Evolutionary conservation across 2,113 vertebrate species (phyloP).

Genomic region (Callionymus lyra): DNA sequence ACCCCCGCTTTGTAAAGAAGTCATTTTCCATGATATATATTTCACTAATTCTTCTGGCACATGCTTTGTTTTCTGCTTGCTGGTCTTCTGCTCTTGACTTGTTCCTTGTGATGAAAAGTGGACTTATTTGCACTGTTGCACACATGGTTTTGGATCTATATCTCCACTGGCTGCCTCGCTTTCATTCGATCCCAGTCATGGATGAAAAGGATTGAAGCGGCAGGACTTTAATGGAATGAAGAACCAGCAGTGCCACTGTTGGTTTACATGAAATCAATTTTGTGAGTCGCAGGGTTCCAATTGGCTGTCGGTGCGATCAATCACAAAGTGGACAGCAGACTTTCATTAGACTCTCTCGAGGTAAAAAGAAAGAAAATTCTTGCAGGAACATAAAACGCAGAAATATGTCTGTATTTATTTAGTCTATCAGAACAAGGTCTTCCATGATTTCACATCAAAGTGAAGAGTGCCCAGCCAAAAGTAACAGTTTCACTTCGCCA

Average conservation of each 20-base stretch:
- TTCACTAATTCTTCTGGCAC: constrained; percentile 86
- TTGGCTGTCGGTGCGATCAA: constrained; percentile 76
- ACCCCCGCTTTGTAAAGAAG: constrained; percentile 82
- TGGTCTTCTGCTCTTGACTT: constrained; percentile 3
- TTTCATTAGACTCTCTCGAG: constrained; percentile 60
- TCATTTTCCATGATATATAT: constrained; percentile 72
- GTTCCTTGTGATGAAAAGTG: constrained; percentile 71
- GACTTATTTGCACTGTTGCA: constrained; percentile 73
- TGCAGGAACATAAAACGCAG: constrained; percentile 29
- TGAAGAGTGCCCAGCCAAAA: constrained; percentile 56
- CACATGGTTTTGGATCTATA: constrained; percentile 82
- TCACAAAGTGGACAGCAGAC: constrained; percentile 63
- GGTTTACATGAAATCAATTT: constrained; percentile 77
- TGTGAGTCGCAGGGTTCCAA: constrained; percentile 65
- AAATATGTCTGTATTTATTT: constrained; percentile 62
- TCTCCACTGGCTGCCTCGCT: constrained; percentile 48
- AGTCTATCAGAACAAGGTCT: constrained; percentile 56
- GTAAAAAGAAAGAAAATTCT: constrained; percentile 34
- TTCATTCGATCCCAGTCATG: constrained; percentile 25
- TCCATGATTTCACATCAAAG: constrained; percentile 63
- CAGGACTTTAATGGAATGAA: constrained; percentile 82
- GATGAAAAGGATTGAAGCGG: constrained; percentile 32
- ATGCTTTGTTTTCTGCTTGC: constrained; percentile 33
- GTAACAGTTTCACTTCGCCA: constrained; percentile 63
- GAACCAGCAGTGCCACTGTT: constrained; percentile 58